Percentiles rank a stretch among this genome's conserved stretches.
These are phyloP conservation scores for Apotomis turbidana DNA, from an alignment of 2,888 invertebrate genomes.

Conservation along the genomic window DNA sequence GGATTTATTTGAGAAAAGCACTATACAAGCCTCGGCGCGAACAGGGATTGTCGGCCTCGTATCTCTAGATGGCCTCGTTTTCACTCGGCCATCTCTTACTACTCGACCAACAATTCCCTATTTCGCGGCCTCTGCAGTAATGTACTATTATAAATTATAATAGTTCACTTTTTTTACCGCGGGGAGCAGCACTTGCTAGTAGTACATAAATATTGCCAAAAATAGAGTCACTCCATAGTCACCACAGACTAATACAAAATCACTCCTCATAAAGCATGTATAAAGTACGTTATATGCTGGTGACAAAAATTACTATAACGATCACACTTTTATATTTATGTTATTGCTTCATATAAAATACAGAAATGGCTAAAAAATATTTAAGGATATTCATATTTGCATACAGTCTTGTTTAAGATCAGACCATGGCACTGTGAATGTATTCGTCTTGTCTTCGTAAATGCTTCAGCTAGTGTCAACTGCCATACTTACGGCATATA, in stretches of 20 bases:
- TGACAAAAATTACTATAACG: neutral
- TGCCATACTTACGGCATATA: neutral
- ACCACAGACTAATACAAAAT: neutral
- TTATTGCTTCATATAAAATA: too few relatives aligned
- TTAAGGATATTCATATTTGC: neutral
- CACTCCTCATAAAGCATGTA: neutral
- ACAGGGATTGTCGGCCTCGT: too few relatives aligned
- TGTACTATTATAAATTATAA: too few relatives aligned
- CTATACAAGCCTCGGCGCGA: too few relatives aligned
- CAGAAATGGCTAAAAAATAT: neutral
- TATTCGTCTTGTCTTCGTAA: neutral
- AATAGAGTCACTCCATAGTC: neutral
- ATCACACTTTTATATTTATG: too few relatives aligned
- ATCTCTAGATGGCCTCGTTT: too few relatives aligned
- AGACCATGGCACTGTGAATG: too few relatives aligned
- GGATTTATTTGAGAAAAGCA: too few relatives aligned
- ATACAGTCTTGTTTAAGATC: too few relatives aligned
- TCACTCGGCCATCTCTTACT: too few relatives aligned
- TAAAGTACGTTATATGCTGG: neutral
- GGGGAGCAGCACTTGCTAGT: neutral
- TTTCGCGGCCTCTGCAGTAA: too few relatives aligned
- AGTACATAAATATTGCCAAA: neutral
- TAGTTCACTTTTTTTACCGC: neutral
- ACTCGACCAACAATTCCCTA: too few relatives aligned
- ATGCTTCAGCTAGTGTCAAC: neutral